Evolutionary conservation across 92 coral and sea anemone genomes (phyloP).

Genomic region (Porites divaricata): DNA sequence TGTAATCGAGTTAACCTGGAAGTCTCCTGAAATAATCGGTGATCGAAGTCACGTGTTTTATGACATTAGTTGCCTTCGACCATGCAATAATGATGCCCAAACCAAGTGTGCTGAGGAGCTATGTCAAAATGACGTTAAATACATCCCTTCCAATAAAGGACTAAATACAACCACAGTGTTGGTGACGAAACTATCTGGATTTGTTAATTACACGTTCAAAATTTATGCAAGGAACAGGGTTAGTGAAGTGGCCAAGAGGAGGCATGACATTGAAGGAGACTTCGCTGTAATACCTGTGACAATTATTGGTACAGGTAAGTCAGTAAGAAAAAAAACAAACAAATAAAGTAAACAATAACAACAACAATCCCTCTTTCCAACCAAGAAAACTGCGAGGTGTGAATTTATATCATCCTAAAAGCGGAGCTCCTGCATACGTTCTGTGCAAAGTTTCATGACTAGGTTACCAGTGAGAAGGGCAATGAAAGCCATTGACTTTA

Average conservation of each 20-base stretch:
- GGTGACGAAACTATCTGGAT: conserved; percentile 52
- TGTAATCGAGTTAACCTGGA: conserved; percentile 26
- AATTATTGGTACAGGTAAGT: conserved; percentile 12
- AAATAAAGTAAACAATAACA: no score
- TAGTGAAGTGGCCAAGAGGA: conserved; percentile 47
- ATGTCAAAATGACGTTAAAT: conserved; percentile 48
- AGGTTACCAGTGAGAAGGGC: no score
- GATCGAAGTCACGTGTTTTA: conserved; percentile 9
- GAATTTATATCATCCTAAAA: no score
- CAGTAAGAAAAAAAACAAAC: no score
- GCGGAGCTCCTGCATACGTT: no score
- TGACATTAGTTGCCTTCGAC: conserved; percentile 6
- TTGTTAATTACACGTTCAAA: conserved; percentile 64
- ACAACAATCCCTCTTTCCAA: no score
- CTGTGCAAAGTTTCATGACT: no score
- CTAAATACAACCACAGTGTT: conserved; percentile 39
- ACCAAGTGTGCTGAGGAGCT: conserved; percentile 44
- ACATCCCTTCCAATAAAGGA: conserved; percentile 24
- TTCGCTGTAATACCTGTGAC: neutral
- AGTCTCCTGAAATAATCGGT: conserved; percentile 11
- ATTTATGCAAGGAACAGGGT: conserved; percentile 67
- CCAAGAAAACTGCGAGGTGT: no score
- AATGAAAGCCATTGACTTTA: no score
- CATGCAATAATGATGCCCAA: conserved; percentile 50
- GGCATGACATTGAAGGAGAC: neutral